A percentile compares a stretch with the other conserved stretches of the same genome.
phyloP scores from a whole-genome alignment of 2,113 vertebrate species.

The Recurvirostra avosetta region DNA sequence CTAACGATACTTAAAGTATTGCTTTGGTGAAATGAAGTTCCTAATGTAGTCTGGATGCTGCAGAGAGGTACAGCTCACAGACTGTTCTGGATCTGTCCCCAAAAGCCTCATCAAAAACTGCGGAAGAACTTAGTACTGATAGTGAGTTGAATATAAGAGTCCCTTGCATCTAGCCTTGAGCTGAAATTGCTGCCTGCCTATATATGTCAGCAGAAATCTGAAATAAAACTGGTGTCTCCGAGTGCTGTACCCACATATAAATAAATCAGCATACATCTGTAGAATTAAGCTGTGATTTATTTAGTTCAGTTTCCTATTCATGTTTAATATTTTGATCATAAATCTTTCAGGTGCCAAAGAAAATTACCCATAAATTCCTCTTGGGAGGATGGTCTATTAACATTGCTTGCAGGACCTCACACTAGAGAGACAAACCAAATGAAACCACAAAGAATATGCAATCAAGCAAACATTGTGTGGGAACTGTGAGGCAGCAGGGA shows the following conservation, averaged over 20 bases:
- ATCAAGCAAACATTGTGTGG: constrained; percentile 21
- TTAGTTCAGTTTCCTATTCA: constrained; percentile 25
- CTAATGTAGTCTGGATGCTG: neutral
- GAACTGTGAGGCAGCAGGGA: neutral
- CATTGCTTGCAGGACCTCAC: constrained; percentile 17
- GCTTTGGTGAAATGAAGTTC: neutral
- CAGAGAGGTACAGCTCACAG: neutral
- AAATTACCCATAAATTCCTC: constrained; percentile 17
- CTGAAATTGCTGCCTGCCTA: neutral
- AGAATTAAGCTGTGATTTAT: constrained; percentile 2
- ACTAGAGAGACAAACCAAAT: constrained; percentile 38
- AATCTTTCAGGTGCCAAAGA: constrained; percentile 36
- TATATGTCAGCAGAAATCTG: neutral
- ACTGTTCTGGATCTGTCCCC: neutral
- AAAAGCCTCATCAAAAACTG: constrained; percentile 3
- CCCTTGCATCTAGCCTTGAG: neutral
- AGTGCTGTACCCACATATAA: neutral
- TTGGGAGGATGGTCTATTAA: constrained; percentile 1
- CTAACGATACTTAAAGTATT: neutral
- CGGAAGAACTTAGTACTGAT: neutral
- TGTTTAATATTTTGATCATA: constrained; percentile 44
- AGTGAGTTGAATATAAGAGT: neutral
- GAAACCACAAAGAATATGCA: constrained; percentile 22
- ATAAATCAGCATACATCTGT: neutral
- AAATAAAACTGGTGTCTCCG: neutral